phyloP scores from a whole-genome alignment of 2,113 vertebrate genomes.

The Lonchura striata region DNA sequence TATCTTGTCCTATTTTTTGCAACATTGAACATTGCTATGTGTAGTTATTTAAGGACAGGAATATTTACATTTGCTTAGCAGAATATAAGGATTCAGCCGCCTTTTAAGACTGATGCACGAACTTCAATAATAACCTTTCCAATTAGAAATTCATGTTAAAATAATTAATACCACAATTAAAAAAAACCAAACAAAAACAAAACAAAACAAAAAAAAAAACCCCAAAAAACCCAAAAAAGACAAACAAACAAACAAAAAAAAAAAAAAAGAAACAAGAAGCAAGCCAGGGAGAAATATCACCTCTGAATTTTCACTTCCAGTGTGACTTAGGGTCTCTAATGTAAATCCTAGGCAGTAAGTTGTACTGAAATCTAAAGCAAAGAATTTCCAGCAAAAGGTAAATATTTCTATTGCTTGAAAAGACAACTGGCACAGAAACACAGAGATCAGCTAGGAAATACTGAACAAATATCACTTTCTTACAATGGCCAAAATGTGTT shows the following conservation, averaged over 20 bases:
- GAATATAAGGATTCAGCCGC: neutral
- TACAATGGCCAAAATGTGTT: conserved; percentile 34
- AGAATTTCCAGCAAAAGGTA: neutral
- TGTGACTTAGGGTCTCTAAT: neutral
- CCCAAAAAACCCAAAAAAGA: neutral
- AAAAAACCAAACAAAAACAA: too few species aligned
- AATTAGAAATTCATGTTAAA: neutral
- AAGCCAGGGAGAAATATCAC: neutral
- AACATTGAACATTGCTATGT: neutral
- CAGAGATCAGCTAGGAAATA: neutral
- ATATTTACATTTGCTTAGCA: neutral
- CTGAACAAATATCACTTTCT: conserved; percentile 43
- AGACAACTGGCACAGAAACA: neutral
- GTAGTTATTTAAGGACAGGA: neutral
- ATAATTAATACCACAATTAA: fast-evolving
- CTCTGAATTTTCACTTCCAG: neutral
- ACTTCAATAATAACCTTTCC: neutral
- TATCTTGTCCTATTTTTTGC: neutral
- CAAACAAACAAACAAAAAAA: too few species aligned
- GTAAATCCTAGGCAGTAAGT: neutral
- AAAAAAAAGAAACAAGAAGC: neutral
- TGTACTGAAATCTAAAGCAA: neutral
- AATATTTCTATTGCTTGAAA: neutral
- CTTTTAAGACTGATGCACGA: neutral
- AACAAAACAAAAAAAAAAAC: too few species aligned